phyloP scores from a whole-genome alignment of 2,888 invertebrate species.

The Agrochola macilenta region DNA sequence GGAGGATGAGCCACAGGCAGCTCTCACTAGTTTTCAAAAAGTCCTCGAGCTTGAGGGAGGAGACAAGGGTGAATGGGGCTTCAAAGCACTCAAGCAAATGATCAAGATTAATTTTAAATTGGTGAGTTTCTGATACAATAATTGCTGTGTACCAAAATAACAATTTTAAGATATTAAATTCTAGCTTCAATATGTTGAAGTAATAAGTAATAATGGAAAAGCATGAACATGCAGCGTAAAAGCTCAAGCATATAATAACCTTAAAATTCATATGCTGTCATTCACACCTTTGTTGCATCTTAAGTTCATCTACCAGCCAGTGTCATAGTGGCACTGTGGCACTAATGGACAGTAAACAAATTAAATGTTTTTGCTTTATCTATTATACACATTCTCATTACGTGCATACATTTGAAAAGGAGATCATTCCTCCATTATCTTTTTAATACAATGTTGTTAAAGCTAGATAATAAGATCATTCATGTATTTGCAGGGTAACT shows the following conservation, averaged over 20 bases:
- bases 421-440: background rate
- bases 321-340: background rate
- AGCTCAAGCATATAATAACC: background rate
- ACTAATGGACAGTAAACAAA: background rate
- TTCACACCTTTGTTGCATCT: background rate
- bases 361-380: background rate
- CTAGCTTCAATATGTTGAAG: background rate
- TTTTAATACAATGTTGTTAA: background rate
- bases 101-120: slow-evolving; percentile 99
- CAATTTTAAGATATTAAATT: background rate
- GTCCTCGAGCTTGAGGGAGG: slow-evolving; percentile 99
- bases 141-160: background rate
- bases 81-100: slow-evolving; percentile 99
- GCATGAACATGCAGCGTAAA: background rate
- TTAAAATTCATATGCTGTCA: background rate
- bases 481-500: slow-evolving; percentile 93
- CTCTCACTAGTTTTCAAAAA: slow-evolving; percentile 98
- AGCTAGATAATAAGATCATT: background rate
- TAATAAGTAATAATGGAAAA: background rate
- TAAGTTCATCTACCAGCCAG: background rate
- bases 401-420: background rate
- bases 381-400: background rate
- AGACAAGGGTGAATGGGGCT: slow-evolving; percentile 99
- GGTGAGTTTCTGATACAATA: slow-evolving; percentile 89
- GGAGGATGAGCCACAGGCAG: slow-evolving; percentile 98